A percentile compares a stretch with the other conserved stretches of the same genome.
phyloP scores from a whole-genome alignment of 2,113 vertebrate species.

The Cyrtonyx montezumae region DNA sequence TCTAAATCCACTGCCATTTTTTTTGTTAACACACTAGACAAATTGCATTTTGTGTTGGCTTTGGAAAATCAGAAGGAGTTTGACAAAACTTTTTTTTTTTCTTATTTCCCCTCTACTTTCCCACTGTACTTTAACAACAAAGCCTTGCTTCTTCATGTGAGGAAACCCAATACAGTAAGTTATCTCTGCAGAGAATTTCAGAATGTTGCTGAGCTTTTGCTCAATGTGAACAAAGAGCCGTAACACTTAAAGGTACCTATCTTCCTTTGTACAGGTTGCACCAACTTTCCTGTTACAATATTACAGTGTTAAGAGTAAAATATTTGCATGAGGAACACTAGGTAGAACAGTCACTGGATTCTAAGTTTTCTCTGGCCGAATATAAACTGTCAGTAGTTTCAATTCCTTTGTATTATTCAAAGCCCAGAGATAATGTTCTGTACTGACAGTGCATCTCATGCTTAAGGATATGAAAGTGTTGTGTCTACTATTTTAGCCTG shows the following conservation, averaged over 20 bases:
- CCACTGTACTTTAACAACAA: conserved; percentile 22
- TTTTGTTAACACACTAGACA: conserved; percentile 34
- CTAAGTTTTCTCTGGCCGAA: neutral
- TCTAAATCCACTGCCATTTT: neutral
- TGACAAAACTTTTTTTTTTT: conserved; percentile 29
- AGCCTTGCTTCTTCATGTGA: neutral
- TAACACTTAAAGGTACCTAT: neutral
- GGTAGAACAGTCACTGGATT: neutral
- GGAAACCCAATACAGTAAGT: neutral
- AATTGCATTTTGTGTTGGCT: conserved; percentile 1
- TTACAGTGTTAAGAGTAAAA: neutral
- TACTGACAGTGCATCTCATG: neutral
- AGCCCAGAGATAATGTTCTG: neutral
- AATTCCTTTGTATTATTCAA: neutral
- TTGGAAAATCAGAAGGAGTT: conserved; percentile 18
- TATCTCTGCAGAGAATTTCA: neutral
- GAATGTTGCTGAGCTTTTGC: neutral
- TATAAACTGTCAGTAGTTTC: neutral
- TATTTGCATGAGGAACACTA: neutral
- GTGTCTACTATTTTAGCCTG: neutral
- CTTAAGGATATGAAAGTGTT: neutral
- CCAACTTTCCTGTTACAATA: neutral
- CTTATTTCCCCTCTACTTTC: neutral
- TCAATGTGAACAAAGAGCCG: neutral
- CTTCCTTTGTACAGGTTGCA: neutral